A percentile compares a stretch with the other conserved stretches of the same genome.
Conservation (phyloP, 2,797 vertebrate species). For the Parauchenoglanis punctatus region DNA sequence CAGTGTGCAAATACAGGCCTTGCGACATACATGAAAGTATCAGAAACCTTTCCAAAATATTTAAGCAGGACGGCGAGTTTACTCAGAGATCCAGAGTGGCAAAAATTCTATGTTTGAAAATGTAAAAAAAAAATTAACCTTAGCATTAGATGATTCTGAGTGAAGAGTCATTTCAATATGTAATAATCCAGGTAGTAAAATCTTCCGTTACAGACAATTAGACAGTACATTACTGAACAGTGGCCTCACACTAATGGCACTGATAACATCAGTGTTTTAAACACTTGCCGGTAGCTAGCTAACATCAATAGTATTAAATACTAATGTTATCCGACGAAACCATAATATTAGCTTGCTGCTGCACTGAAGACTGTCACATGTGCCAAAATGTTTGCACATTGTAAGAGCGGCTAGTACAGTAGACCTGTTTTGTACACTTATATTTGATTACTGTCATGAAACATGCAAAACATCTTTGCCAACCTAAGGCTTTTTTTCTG, state of each 20-base stretch:
- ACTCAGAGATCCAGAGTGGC: neutral
- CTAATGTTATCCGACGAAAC: neutral
- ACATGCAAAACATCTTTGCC: neutral
- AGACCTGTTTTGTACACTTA: neutral
- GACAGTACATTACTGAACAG: neutral
- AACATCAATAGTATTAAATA: neutral
- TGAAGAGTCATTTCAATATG: neutral
- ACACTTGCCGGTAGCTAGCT: neutral
- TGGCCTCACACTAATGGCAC: neutral
- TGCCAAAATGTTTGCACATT: neutral
- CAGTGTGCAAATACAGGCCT: neutral
- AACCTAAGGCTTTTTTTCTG: neutral
- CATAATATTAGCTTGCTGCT: neutral
- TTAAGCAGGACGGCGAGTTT: neutral
- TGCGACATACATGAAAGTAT: neutral
- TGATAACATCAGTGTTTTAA: neutral
- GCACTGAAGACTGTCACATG: neutral
- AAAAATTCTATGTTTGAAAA: neutral
- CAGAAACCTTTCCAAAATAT: neutral
- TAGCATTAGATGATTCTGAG: neutral
- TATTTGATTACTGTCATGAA: neutral
- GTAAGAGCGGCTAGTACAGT: neutral
- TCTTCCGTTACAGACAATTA: neutral
- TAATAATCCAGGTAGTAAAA: neutral
- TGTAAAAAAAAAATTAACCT: neutral